Percentiles rank a stretch among this genome's conserved stretches.
phyloP scores from a whole-genome alignment of 2,113 vertebrate species.

The Lucifuga dentata region DNA sequence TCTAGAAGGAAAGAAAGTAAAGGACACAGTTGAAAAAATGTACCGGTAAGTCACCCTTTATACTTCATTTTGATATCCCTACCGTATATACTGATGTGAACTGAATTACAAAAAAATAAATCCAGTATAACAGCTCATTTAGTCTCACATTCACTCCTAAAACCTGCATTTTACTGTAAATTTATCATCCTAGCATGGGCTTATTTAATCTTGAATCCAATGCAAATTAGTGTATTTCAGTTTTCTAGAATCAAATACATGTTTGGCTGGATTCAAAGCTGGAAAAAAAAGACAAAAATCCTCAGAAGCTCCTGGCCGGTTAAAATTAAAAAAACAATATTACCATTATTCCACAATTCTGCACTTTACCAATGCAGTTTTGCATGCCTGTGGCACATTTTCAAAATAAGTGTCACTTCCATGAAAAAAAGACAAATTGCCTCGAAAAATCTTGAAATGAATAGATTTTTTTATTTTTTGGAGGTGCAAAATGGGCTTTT shows the following conservation, averaged over 20 bases:
- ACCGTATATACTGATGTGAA: constrained; percentile 26
- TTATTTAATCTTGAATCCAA: no score
- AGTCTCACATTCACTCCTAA: background rate
- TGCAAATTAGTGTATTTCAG: no score
- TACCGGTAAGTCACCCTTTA: no score
- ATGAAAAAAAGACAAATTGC: background rate
- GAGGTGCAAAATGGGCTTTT: background rate
- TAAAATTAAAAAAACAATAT: no score
- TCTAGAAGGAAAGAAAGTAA: constrained; percentile 2
- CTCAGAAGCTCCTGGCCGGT: no score
- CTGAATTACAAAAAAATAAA: no score
- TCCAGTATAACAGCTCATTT: constrained; percentile 2
- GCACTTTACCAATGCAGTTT: background rate
- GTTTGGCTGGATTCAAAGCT: no score
- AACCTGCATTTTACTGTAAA: no score
- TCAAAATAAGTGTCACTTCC: background rate
- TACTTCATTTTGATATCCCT: constrained; percentile 11
- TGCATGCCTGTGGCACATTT: background rate
- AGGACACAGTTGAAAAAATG: constrained; percentile 20
- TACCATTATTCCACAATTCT: no score
- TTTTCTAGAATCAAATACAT: no score
- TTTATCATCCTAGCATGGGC: no score
- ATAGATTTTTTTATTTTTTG: background rate
- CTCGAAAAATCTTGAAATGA: background rate
- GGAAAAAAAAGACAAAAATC: no score